Evolutionary conservation across 2,113 vertebrate species (phyloP).

Genomic region (Sturnira hondurensis): DNA sequence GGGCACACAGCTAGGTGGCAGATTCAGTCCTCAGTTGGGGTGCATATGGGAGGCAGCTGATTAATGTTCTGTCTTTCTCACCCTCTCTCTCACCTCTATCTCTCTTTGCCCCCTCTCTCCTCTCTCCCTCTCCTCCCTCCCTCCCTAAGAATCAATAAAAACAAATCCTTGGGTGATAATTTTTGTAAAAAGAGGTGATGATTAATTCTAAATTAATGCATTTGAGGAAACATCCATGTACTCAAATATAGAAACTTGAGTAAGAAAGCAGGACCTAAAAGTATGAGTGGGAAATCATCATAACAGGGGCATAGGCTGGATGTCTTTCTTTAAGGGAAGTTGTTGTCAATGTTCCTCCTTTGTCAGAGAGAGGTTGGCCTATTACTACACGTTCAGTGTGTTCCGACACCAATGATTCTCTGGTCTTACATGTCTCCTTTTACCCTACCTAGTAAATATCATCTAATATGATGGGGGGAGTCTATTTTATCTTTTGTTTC

Average conservation of each 20-base stretch:
- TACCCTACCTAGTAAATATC: neutral
- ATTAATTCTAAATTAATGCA: neutral
- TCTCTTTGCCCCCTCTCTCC: too few species aligned
- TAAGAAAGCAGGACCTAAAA: conserved; percentile 1
- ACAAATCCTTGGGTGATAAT: too few species aligned
- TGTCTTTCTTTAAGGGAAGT: neutral
- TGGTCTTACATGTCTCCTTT: neutral
- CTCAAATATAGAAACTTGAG: neutral
- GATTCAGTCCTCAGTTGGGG: too few species aligned
- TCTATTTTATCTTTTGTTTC: conserved; percentile 25
- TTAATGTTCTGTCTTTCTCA: too few species aligned
- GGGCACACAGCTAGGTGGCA: too few species aligned
- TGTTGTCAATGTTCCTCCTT: neutral
- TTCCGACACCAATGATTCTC: neutral
- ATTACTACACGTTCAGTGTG: neutral
- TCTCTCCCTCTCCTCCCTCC: too few species aligned
- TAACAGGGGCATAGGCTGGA: neutral
- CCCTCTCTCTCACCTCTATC: too few species aligned
- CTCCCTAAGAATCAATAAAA: too few species aligned
- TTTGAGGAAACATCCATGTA: neutral
- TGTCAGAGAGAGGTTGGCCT: neutral
- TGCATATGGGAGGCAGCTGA: too few species aligned
- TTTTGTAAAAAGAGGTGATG: neutral
- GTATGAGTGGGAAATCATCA: neutral
- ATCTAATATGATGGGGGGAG: neutral